Evolutionary conservation across 2,113 vertebrate species (phyloP), one percentile per base, ranked within the genome.

Genomic region (Ceyx cyanopectus): DNA sequence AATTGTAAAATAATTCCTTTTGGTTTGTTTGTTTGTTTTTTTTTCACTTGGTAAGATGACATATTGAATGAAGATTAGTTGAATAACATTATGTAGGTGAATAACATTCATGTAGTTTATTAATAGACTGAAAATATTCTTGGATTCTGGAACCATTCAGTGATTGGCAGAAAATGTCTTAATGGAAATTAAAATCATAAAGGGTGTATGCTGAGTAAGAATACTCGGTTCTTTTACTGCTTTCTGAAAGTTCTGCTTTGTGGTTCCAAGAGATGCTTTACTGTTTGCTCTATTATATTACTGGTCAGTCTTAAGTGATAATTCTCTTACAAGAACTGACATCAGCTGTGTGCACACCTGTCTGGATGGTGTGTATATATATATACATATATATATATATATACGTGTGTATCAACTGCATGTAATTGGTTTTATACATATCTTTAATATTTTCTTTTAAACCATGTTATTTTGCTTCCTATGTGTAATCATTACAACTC

Each of bases 121-220:
- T 97, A 97, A 96, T 95, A 96, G 90, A 65, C 78, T 93, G 72
- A 89, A 96, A 93, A 87, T 95, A 93, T 95, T 93, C 93, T 79
- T 94, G 70, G 62, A 81, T 93, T 81, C 75, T 92, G 88, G 84
- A 97, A 79, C 45, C 19, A 62, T 92, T 92, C 88, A 93, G 78
- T 73, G 93, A 61, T 93, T 96, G 90, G 62, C 87, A 81, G 72
- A 12, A n/a, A 87, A 92, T 54, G 70, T 87, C 86, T 94, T 76
- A 94, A 92, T 94, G 78, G 87, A 87, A 72, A 81, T 81, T 56
- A 60, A 91, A 82, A 72, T 63, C 22, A 23, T 87, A 34, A 93
- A 61, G 21, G 4, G 7, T 57, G 48, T 50, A 34, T 76, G 45
- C 12, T 90, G 48, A 50, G 48, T 50, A 22, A 50, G 48, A 50